Evolutionary conservation across 2,888 invertebrate genomes (phyloP).

Genomic region (Amiota minor): DNA sequence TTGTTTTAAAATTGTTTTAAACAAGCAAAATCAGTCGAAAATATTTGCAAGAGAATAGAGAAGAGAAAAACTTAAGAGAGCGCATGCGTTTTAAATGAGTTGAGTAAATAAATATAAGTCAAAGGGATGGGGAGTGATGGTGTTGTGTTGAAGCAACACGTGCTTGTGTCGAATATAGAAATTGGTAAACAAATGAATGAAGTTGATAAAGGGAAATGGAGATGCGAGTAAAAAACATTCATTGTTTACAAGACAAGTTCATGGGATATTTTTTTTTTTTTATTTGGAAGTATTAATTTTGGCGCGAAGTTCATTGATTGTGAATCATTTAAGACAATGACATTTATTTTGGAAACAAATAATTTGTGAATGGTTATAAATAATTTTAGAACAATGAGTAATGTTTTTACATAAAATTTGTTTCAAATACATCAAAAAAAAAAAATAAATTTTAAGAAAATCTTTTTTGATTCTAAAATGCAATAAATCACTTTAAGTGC

Average conservation of each 20-base stretch:
- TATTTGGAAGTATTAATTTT: slow-evolving; percentile 1
- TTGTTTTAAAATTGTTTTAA: slow-evolving; percentile 42
- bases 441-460: neutral
- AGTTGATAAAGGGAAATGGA: slow-evolving; percentile 30
- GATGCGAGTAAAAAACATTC: slow-evolving; percentile 50
- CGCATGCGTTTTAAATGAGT: slow-evolving; percentile 49
- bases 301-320: neutral
- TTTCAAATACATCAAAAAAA: neutral
- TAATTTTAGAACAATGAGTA: neutral
- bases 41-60: no score
- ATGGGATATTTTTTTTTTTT: neutral
- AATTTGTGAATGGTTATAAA: no score
- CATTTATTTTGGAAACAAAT: no score
- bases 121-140: neutral
- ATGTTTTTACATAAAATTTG: neutral
- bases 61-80: slow-evolving; percentile 47
- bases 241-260: slow-evolving; percentile 50
- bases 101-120: slow-evolving; percentile 39
- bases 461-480: neutral
- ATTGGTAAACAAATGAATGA: slow-evolving; percentile 56
- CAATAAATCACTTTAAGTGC: neutral
- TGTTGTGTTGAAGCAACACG: slow-evolving; percentile 53
- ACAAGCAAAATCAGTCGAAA: slow-evolving; percentile 18
- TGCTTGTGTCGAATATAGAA: slow-evolving; percentile 41
- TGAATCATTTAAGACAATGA: no score